A percentile compares a stretch with the other conserved stretches of the same genome.
Evolutionary conservation across 2,113 vertebrate genomes (phyloP).

Genomic region (Protomyctophum bolini): DNA sequence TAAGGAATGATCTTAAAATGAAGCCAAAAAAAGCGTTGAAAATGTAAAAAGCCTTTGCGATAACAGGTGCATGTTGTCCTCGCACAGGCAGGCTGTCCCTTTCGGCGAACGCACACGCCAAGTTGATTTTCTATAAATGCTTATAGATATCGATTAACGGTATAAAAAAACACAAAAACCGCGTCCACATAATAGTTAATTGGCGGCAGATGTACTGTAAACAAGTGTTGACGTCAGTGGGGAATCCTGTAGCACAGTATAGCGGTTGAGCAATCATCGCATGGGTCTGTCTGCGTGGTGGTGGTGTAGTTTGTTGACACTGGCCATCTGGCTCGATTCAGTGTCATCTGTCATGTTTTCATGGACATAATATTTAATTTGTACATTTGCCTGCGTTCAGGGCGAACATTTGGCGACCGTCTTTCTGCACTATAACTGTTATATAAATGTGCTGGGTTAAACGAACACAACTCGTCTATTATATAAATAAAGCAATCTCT

Average conservation of each 20-base stretch:
- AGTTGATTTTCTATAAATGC: no score
- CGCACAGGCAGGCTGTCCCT: not conserved
- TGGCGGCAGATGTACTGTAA: not conserved
- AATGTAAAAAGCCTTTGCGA: constrained; percentile 6
- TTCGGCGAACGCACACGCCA: no score
- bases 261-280: constrained; percentile 1
- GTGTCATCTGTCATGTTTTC: no score
- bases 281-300: not conserved
- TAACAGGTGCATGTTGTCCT: constrained; percentile 54
- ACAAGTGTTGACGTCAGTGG: not conserved
- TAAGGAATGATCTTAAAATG: not conserved
- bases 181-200: not conserved
- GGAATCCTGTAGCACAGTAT: not conserved
- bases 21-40: constrained; percentile 10
- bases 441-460: no score
- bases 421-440: no score
- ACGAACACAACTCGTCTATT: no score
- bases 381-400: no score
- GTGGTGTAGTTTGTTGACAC: not conserved
- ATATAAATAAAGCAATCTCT: no score
- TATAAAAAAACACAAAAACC: no score
- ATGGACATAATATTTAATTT: no score
- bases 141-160: not conserved
- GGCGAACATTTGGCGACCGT: no score
- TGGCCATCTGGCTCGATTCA: not conserved